Conservation (phyloP, 2,888 invertebrate species). For the Drosophila cognata region DNA sequence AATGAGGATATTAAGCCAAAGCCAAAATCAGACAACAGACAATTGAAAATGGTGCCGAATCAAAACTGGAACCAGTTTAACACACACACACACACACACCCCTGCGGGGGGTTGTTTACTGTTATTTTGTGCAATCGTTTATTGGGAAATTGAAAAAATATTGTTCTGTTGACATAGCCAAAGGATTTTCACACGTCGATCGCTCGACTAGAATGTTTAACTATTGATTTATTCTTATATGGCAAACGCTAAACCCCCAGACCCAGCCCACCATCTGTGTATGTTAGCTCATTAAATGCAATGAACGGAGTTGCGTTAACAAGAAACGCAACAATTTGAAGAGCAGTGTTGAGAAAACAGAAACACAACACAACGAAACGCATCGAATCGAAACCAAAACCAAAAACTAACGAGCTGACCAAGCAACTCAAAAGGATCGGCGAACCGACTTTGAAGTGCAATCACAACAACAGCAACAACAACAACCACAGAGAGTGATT, state of each 20-base stretch:
- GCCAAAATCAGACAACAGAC: constrained; percentile 22
- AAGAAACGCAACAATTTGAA: constrained; percentile 56
- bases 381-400: constrained; percentile 48
- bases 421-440: constrained; percentile 61
- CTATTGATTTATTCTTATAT: constrained; percentile 69
- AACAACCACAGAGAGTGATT: constrained; percentile 41
- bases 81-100: neutral
- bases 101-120: constrained; percentile 46
- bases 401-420: constrained; percentile 64
- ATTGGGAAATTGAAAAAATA: constrained; percentile 67
- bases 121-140: constrained; percentile 51
- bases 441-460: constrained; percentile 64
- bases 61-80: constrained; percentile 15
- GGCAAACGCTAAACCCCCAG: constrained; percentile 5
- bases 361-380: constrained; percentile 23
- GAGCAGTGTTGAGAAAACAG: constrained; percentile 36
- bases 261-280: constrained; percentile 5
- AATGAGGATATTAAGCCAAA: constrained; percentile 57
- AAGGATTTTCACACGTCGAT: constrained; percentile 77
- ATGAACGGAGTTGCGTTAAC: constrained; percentile 63
- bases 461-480: constrained; percentile 24
- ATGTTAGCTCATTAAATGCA: constrained; percentile 63
- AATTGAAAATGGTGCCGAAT: constrained; percentile 18
- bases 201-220: constrained; percentile 52
- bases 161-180: constrained; percentile 64